Conservation (phyloP, 2,113 vertebrate genomes). For the Mus musculus region GRCm39 chr3:75460001-75460500, state of each 20-base stretch:
- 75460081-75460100: conserved; percentile 6
- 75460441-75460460: conserved; percentile 5
- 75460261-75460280: neutral
- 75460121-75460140: neutral
- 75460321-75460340: neutral
- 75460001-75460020: neutral
- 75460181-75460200: conserved; percentile 16
- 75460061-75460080: neutral
- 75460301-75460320: conserved; percentile 27
- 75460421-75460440: conserved; percentile 31
- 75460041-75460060: neutral
- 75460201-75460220: conserved; percentile 42
- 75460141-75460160: neutral
- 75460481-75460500: neutral
- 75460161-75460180: conserved; percentile 25
- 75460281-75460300: neutral
- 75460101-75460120: conserved; percentile 22
- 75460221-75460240: neutral
- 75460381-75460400: conserved; percentile 47
- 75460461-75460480: neutral
- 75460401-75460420: neutral
- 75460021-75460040: neutral
- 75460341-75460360: neutral
- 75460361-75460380: conserved; percentile 22
- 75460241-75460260: conserved; percentile 32